These are phyloP conservation scores for Diploscapter pachys DNA, from an alignment of 1,140 invertebrate species.

Conservation along the genomic window DNA sequence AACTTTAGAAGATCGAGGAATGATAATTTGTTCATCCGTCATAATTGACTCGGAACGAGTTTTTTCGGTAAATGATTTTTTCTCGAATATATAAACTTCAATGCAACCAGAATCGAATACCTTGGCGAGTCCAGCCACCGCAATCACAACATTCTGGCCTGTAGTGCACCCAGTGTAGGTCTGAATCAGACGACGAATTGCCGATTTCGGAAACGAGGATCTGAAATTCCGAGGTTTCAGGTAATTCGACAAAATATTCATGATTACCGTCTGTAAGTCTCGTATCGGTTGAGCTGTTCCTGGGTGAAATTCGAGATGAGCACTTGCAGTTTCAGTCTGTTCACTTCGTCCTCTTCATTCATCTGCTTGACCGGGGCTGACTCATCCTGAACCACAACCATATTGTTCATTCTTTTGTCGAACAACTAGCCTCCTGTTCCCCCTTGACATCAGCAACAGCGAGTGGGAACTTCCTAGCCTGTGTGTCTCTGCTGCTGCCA, in stretches of 20 bases:
- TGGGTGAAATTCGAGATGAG: conserved; percentile 28
- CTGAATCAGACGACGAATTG: conserved; percentile 23
- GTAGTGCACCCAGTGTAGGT: background rate
- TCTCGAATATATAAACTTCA: no score
- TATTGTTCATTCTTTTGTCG: background rate
- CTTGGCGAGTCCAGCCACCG: conserved; percentile 28
- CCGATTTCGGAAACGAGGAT: conserved; percentile 25
- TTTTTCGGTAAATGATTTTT: no score
- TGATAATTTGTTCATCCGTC: no score
- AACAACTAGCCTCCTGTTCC: no score
- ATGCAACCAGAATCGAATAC: background rate
- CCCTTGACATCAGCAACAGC: no score
- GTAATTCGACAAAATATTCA: background rate
- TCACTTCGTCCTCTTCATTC: conserved; percentile 34
- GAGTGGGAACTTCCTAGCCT: no score
- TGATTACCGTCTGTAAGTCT: conserved; percentile 22
- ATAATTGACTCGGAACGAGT: no score
- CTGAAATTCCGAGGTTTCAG: background rate
- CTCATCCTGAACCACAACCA: conserved; percentile 11
- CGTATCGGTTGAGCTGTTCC: conserved; percentile 29
- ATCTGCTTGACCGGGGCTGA: conserved; percentile 19
- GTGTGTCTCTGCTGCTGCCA: no score
- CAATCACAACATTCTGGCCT: conserved; percentile 24
- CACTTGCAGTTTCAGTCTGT: conserved; percentile 15
- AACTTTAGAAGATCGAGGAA: no score